phyloP scores from a whole-genome alignment of 1,140 invertebrate species.

The Acromyrmex echinatior region DNA sequence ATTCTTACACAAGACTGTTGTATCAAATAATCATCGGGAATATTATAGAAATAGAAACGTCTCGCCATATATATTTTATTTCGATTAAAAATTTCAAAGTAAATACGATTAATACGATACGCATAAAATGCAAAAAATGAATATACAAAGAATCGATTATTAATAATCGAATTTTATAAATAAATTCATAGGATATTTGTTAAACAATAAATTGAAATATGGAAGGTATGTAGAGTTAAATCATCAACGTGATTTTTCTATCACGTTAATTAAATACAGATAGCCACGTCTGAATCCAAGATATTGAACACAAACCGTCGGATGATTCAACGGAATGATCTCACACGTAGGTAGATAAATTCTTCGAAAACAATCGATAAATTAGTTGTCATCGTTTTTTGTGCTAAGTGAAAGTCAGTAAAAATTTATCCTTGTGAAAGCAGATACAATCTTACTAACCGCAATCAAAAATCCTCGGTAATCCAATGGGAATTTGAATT shows the following conservation, averaged over 20 bases:
- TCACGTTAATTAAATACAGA: conserved; percentile 23
- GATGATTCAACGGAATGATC: conserved; percentile 36
- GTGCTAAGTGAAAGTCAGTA: background rate
- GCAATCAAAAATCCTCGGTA: background rate
- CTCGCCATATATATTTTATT: background rate
- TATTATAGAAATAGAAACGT: background rate
- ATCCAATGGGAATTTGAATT: conserved; percentile 64
- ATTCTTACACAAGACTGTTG: background rate
- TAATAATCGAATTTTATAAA: conserved; percentile 2
- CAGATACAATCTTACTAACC: background rate
- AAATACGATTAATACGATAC: background rate
- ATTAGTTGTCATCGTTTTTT: background rate
- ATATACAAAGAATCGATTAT: background rate
- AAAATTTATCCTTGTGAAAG: background rate
- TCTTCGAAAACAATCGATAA: conserved; percentile 8
- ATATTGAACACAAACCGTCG: background rate
- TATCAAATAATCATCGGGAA: background rate
- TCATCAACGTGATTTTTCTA: conserved; percentile 14
- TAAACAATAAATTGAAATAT: conserved; percentile 10
- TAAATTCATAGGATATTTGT: background rate
- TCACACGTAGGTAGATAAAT: conserved; percentile 24
- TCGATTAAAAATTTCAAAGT: background rate
- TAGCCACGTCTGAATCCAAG: conserved; percentile 4
- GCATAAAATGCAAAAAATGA: background rate
- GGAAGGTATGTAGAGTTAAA: background rate